phyloP scores from a whole-genome alignment of 2,113 vertebrate species.

The Microtus pennsylvanicus region DNA sequence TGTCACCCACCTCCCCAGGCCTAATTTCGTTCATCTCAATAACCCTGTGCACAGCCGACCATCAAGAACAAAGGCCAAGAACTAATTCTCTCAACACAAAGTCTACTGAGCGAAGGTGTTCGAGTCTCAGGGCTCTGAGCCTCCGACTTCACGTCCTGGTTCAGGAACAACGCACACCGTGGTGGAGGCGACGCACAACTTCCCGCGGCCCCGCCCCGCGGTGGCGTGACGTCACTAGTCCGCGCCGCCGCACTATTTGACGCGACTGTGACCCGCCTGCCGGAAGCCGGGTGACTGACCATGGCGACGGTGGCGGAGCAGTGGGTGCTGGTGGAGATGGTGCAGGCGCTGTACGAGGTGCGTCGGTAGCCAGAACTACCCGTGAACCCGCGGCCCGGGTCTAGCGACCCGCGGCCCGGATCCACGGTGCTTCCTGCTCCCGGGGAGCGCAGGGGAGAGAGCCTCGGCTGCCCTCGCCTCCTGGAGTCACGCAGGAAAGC shows the following conservation, averaged over 20 bases:
- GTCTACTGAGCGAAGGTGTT: not conserved
- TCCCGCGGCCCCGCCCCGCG: not conserved
- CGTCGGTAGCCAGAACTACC: not conserved
- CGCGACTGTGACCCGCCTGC: not conserved
- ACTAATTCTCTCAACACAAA: not conserved
- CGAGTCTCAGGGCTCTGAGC: too few species aligned
- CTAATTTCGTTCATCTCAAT: not conserved
- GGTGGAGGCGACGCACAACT: accelerated
- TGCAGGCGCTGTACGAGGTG: constrained; percentile 97
- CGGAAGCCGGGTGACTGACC: constrained; percentile 82
- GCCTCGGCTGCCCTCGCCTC: not conserved
- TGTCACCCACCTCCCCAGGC: too few species aligned
- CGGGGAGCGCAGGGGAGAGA: too few species aligned
- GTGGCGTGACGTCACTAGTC: not conserved
- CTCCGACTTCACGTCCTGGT: accelerated
- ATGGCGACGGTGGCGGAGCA: constrained; percentile 93
- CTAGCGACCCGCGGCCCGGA: not conserved
- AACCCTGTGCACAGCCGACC: not conserved
- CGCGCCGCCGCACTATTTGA: not conserved
- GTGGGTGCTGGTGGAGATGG: constrained; percentile 98
- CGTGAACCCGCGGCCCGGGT: not conserved
- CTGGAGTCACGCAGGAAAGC: not conserved
- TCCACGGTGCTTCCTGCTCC: too few species aligned
- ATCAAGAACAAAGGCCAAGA: not conserved
- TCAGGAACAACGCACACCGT: not conserved